These are phyloP conservation scores for Brachionus manjavacas DNA, from an alignment of 1,140 invertebrate genomes.

Conservation along the genomic window DNA sequence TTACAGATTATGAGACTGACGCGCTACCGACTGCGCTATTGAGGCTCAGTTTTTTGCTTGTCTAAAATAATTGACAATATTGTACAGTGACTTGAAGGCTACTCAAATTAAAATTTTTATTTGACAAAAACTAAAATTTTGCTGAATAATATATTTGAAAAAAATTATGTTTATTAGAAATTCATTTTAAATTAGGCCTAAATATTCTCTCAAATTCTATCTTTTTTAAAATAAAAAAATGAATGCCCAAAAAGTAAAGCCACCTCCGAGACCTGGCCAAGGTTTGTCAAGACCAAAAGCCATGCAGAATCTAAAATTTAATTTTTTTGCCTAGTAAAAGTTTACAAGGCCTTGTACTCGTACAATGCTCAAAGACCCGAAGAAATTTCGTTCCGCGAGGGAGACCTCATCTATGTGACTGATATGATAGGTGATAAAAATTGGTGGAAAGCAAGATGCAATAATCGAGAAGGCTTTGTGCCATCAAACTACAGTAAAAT, in stretches of 20 bases:
- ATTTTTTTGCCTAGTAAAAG: background rate
- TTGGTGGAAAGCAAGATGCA: constrained; percentile 15
- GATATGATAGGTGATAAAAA: constrained; percentile 33
- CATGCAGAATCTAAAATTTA: background rate
- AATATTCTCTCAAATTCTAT: background rate
- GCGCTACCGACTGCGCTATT: constrained; percentile 31
- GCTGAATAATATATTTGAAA: background rate
- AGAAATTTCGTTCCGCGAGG: constrained; percentile 10
- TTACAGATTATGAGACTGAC: constrained; percentile 26
- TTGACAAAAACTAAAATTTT: background rate
- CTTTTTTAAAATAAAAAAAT: background rate
- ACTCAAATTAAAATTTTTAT: background rate
- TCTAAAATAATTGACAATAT: background rate
- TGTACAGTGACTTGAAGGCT: background rate
- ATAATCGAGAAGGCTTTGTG: constrained; percentile 1
- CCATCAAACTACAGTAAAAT: constrained; percentile 30
- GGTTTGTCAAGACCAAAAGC: background rate
- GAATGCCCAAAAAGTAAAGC: background rate
- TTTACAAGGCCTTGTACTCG: background rate
- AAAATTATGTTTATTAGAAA: background rate
- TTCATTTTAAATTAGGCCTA: background rate
- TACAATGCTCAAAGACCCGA: background rate
- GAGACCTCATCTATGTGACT: constrained; percentile 15
- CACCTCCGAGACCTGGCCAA: background rate
- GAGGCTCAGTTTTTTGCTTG: background rate